Percentiles rank a stretch among this genome's conserved stretches.
phyloP scores from a whole-genome alignment of 2,888 invertebrate species.

The Blastobasis lacticolella region DNA sequence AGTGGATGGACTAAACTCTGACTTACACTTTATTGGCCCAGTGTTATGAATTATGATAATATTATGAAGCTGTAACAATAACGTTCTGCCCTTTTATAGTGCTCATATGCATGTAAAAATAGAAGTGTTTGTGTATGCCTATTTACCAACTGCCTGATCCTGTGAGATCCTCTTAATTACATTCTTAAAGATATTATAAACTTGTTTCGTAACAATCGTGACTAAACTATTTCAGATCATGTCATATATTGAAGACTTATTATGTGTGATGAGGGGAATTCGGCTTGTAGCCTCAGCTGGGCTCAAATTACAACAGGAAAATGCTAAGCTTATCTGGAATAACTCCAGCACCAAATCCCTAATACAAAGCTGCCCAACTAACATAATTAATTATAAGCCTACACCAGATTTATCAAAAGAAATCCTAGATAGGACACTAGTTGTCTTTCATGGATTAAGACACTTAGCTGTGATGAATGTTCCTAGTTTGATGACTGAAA shows the following conservation, averaged over 20 bases:
- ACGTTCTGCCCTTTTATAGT: too few species aligned
- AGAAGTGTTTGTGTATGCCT: too few species aligned
- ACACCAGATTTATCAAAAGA: constrained; percentile 44
- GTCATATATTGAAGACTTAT: constrained; percentile 77
- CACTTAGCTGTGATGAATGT: constrained; percentile 68
- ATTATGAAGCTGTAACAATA: too few species aligned
- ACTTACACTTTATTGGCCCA: too few species aligned
- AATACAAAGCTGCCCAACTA: constrained; percentile 39
- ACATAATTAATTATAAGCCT: constrained; percentile 39
- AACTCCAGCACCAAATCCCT: constrained; percentile 79
- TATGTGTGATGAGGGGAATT: constrained; percentile 80
- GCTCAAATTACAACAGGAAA: constrained; percentile 77
- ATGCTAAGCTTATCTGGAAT: constrained; percentile 76
- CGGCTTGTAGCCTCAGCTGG: constrained; percentile 80
- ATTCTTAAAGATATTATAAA: too few species aligned
- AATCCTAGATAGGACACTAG: constrained; percentile 76
- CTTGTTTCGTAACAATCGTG: neutral
- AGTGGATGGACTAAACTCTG: too few species aligned
- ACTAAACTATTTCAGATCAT: constrained; percentile 57
- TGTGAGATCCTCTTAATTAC: too few species aligned
- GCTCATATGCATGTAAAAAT: too few species aligned
- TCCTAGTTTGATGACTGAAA: constrained; percentile 33
- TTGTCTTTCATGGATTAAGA: constrained; percentile 81
- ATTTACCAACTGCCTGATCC: too few species aligned
- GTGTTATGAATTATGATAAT: too few species aligned